Evolutionary conservation across 2,113 vertebrate genomes (phyloP), one percentile per base, ranked within the genome.

Genomic region (Pandion haliaetus): DNA sequence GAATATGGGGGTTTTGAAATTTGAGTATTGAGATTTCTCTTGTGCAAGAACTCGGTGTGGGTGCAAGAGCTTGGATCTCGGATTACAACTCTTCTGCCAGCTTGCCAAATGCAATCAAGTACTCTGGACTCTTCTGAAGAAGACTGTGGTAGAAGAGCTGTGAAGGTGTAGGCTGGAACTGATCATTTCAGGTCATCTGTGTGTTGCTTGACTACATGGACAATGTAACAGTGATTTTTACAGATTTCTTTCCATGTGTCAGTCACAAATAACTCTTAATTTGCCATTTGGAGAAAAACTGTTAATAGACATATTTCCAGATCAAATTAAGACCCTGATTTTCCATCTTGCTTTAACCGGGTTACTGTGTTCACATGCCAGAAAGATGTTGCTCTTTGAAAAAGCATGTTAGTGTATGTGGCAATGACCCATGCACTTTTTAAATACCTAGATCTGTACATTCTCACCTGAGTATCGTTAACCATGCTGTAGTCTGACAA

Each of bases 321-420:
- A 91, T 95, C 34, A 82, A 89, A 89, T 67, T 13, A 85, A 25
- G 17, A 96, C 47, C 86, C 73, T 92, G 9, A 32, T 94, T 95
- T 92, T 82, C 69, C 73, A 45, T 94, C 80, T 86, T 86, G 28
- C 57, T 58, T 96, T 92, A 89, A 79, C 88, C 8, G 9, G 61
- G 44, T 92, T 94, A 95, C 91, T 94, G 93, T 96, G 91, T 95
- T 95, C 83, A 95, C 86, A 82, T 82, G 70, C 73, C 77, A 87
- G 95, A 58, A 95, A 61, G 73, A 82, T 91, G 28, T 73, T 89
- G 88, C 91, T 95, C 95, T 94, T 79, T 49, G 77, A 72, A 87
- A 61, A 97, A 96, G 83, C 86, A 89, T 91, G 94, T 94, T 66
- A 31, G 91, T 93, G 88, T 86, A 59, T 95, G 91, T 69, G 92